Conservation (phyloP, 2,113 vertebrate species). For the Istiophorus platypterus region DNA sequence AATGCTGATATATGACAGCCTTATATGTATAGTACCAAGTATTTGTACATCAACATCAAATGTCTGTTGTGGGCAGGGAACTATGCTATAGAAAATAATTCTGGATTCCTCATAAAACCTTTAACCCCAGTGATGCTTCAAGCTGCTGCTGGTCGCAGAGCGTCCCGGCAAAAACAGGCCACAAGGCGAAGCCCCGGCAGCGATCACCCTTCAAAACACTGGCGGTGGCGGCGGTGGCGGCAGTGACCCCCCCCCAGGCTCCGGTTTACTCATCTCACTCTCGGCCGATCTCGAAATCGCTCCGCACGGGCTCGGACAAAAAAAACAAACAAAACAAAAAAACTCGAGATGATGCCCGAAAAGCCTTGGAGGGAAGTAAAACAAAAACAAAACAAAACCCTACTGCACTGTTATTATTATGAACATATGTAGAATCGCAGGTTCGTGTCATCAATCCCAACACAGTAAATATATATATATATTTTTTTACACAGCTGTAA, state of each 20-base stretch:
- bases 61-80: constrained; percentile 30
- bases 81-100: constrained; percentile 27
- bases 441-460: constrained; percentile 30
- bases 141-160: constrained; percentile 28
- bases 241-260: too few species aligned
- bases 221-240: too few species aligned
- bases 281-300: not conserved
- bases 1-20: constrained; percentile 41
- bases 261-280: not conserved
- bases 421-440: constrained; percentile 3
- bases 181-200: constrained; percentile 20
- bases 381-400: constrained; percentile 23
- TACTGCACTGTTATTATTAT: constrained; percentile 15
- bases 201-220: constrained; percentile 9
- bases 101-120: constrained; percentile 14
- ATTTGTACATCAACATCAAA: constrained; percentile 50
- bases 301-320: not conserved
- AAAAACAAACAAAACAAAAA: too few species aligned
- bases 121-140: constrained; percentile 19
- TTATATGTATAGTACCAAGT: constrained; percentile 53
- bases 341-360: not conserved
- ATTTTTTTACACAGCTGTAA: constrained; percentile 16
- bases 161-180: too few species aligned
- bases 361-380: not conserved
- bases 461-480: too few species aligned